Evolutionary conservation across 2,888 invertebrate species (phyloP).

Genomic region (Parapristionchus giblindavisi): DNA sequence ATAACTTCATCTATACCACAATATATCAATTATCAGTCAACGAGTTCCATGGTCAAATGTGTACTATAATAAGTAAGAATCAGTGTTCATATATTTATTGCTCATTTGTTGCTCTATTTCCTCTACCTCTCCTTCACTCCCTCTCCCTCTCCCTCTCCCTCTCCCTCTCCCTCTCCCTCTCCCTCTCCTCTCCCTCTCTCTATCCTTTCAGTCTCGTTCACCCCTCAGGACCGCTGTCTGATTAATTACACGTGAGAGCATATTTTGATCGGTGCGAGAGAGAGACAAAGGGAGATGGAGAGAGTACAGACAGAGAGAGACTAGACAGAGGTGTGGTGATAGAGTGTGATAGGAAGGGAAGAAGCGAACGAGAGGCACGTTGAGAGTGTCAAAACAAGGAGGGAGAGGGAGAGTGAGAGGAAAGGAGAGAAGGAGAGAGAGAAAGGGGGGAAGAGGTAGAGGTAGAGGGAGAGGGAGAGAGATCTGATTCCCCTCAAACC

Average conservation of each 20-base stretch:
- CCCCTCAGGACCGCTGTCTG: background rate
- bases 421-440: too few relatives aligned
- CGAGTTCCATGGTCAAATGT: too few relatives aligned
- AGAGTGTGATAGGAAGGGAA: background rate
- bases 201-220: too few relatives aligned
- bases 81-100: background rate
- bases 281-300: too few relatives aligned
- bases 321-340: background rate
- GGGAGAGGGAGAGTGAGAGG: background rate
- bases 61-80: too few relatives aligned
- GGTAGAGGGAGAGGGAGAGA: too few relatives aligned
- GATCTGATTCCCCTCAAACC: too few relatives aligned
- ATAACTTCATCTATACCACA: too few relatives aligned
- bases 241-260: constrained; percentile 10
- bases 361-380: constrained; percentile 6
- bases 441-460: too few relatives aligned
- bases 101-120: background rate
- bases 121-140: background rate
- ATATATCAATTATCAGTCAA: too few relatives aligned
- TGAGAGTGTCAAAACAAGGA: constrained; percentile 17
- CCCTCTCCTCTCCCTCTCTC: constrained; percentile 4
- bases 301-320: background rate
- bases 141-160: constrained; percentile 7
- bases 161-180: background rate
- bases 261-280: constrained; percentile 2